Percentiles rank a stretch among this genome's conserved stretches.
phyloP scores from a whole-genome alignment of 1,140 invertebrate genomes.

The Vollenhovia emeryi region DNA sequence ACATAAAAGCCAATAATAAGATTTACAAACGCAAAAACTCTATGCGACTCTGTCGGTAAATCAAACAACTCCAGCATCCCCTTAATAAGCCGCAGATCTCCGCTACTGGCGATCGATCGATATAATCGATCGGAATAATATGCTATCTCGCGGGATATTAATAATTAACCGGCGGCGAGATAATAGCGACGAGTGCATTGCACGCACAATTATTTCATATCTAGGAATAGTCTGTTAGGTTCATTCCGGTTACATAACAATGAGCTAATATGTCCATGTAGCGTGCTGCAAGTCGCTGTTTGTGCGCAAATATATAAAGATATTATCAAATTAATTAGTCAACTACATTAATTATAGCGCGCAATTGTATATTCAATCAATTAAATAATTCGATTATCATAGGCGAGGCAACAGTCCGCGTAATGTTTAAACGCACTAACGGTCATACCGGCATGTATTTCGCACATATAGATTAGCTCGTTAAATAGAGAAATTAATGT shows the following conservation, averaged over 20 bases:
- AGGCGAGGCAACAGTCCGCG: conserved; percentile 45
- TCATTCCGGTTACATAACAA: neutral
- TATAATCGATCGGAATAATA: neutral
- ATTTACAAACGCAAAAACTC: no score
- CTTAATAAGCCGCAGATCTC: neutral
- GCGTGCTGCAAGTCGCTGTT: neutral
- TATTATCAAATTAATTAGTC: conserved; percentile 54
- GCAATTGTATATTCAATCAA: conserved; percentile 55
- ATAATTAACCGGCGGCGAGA: conserved; percentile 10
- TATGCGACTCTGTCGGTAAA: no score
- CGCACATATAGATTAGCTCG: conserved; percentile 30
- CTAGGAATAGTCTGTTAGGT: conserved; percentile 12
- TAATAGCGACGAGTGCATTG: neutral
- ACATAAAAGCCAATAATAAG: no score
- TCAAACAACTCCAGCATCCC: no score
- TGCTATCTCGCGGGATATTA: neutral
- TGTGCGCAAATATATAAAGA: conserved; percentile 38
- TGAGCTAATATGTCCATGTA: neutral
- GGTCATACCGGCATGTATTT: conserved; percentile 12
- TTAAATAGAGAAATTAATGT: conserved; percentile 49
- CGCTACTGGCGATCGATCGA: neutral
- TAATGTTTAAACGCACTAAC: conserved; percentile 36
- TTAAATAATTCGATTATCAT: conserved; percentile 59
- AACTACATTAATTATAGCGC: conserved; percentile 42
- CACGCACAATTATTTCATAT: conserved; percentile 33